Base-by-base conservation (phyloP, 2,797 vertebrate species). In the Champsocephalus gunnari region DNA sequence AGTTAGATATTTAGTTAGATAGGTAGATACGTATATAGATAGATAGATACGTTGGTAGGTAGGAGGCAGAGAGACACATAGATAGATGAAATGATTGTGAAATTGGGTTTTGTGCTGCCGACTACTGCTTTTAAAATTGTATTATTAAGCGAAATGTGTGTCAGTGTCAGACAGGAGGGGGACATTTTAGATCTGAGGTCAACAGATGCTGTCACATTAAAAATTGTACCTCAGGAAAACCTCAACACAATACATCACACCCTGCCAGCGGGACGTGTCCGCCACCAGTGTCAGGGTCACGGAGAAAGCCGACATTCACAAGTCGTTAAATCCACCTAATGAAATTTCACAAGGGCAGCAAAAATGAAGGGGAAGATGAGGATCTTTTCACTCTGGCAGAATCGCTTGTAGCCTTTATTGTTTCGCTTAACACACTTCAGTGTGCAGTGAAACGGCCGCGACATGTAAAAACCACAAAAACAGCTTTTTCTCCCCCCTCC, bases 281-380 rank as follows among this genome's bases (percentile, higher is more conserved):
- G 71, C 82, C 88, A 81, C 86, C 66, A 41, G 88, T 88, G 92
- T 91, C 91, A 92, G 92, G 93, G 90, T 93, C 91, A 94, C 50
- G 55, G 82, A 89, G 90, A 88, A 82, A 90, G 86, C 82, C 74
- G 80, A 85, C 90, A 87, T 91, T 93, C 91, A 89, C 90, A 93
- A 94, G 91, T 93, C 91, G 77, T 93, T 93, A 93, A 92, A 91
- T 88, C 89, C 91, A 90, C 85, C 90, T 92, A 93, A 94, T 93
- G 91, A 92, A 93, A 93, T 94, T 89, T 92, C 89, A 93, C 88
- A 89, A 91, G 93, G 91, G 85, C 87, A 86, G 81, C 88, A 88
- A 87, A 89, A 92, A 87, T 66, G 81, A 87, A 83, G 76, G 77
- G 77, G 79, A 83, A 74, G 87, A 87, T 89, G 90, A 80, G 85